Conservation (phyloP, 2,113 vertebrate genomes). For the Indicator indicator region DNA sequence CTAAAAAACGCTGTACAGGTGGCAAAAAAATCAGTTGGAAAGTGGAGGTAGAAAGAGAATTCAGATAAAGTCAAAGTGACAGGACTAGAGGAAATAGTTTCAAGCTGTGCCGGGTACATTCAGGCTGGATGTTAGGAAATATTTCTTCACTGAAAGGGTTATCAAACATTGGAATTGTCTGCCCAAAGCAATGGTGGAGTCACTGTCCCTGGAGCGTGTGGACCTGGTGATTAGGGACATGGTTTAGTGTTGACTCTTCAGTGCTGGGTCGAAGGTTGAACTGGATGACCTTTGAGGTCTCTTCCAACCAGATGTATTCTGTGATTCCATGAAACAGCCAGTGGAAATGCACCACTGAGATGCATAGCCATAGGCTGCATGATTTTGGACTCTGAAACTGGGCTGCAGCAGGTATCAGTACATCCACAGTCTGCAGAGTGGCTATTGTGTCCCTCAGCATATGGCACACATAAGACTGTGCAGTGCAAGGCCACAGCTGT, state of each 20-base stretch:
- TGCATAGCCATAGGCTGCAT: neutral
- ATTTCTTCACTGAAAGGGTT: too few species aligned
- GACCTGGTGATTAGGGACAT: too few species aligned
- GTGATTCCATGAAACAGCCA: neutral
- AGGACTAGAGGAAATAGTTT: too few species aligned
- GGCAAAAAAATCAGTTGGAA: neutral
- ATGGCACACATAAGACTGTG: fast-evolving
- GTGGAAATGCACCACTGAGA: neutral
- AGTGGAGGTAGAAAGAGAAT: neutral
- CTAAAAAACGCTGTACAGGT: neutral
- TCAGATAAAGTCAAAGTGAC: neutral
- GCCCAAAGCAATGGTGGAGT: too few species aligned
- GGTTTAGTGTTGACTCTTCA: too few species aligned
- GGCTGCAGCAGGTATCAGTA: neutral
- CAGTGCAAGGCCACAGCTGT: neutral
- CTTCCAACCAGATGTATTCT: too few species aligned
- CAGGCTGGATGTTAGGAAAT: too few species aligned
- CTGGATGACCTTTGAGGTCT: too few species aligned
- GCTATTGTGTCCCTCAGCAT: neutral
- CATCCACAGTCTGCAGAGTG: neutral
- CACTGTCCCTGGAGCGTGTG: too few species aligned
- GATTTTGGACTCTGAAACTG: neutral
- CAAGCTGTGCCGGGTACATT: too few species aligned
- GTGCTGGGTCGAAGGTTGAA: too few species aligned
- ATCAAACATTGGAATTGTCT: too few species aligned